phyloP scores from a whole-genome alignment of 2,797 vertebrate species.

The Eutrigla gurnardus region DNA sequence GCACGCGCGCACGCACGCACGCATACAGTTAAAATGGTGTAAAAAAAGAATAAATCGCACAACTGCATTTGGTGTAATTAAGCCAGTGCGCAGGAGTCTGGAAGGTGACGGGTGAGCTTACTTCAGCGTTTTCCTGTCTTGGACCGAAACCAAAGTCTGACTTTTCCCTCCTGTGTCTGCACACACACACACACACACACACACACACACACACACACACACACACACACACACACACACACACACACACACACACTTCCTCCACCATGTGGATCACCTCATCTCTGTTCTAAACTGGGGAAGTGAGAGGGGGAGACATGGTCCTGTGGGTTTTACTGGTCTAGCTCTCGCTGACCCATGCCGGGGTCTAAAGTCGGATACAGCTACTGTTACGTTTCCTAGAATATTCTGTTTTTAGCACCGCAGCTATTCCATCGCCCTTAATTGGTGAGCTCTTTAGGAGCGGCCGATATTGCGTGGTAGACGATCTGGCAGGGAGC shows the following conservation, averaged over 20 bases:
- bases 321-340: conserved; percentile 75
- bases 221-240: conserved; percentile 9
- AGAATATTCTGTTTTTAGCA: conserved; percentile 68
- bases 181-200: conserved; percentile 16
- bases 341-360: conserved; percentile 71
- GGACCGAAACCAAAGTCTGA: conserved; percentile 59
- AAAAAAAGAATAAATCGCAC: conserved; percentile 68
- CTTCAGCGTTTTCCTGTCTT: conserved; percentile 71
- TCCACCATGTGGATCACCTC: conserved; percentile 68
- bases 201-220: conserved; percentile 21
- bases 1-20: conserved; percentile 3
- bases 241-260: conserved; percentile 39
- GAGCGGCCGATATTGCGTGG: conserved; percentile 59
- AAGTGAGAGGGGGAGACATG: conserved; percentile 67
- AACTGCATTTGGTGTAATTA: conserved; percentile 60
- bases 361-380: conserved; percentile 58
- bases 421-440: conserved; percentile 56
- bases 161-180: conserved; percentile 59
- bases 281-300: conserved; percentile 63
- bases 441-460: conserved; percentile 59
- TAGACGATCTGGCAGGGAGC: conserved; percentile 54
- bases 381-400: conserved; percentile 71
- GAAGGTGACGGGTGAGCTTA: conserved; percentile 63
- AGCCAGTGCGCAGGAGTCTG: conserved; percentile 53
- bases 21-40: conserved; percentile 43